Percentiles rank a stretch among this genome's conserved stretches.
phyloP scores from a whole-genome alignment of 2,797 vertebrate genomes.

The Ispidina picta region DNA sequence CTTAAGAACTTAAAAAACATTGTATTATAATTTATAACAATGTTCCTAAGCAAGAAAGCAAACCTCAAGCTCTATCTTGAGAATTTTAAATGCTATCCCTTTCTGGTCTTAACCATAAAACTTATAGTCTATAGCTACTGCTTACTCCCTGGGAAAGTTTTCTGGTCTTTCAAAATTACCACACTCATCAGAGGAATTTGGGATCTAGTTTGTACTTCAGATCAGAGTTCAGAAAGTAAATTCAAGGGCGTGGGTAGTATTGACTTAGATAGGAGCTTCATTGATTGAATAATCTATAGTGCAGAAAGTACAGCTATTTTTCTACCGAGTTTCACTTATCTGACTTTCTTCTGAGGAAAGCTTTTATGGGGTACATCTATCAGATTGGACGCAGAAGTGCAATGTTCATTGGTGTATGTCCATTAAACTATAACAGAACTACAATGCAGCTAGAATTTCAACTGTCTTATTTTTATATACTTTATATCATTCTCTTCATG shows the following conservation, averaged over 20 bases:
- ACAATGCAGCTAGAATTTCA: no score
- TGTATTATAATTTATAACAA: background rate
- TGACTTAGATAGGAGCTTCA: constrained; percentile 54
- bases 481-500: no score
- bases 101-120: background rate
- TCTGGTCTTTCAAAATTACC: background rate
- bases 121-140: background rate
- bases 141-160: background rate
- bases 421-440: constrained; percentile 37
- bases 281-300: constrained; percentile 67
- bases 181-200: background rate
- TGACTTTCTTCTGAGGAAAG: constrained; percentile 54
- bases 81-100: background rate
- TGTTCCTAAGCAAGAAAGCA: background rate
- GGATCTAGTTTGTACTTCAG: background rate
- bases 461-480: no score
- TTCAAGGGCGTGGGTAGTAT: constrained; percentile 29
- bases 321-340: constrained; percentile 57
- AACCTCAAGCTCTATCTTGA: background rate
- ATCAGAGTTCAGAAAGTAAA: constrained; percentile 35
- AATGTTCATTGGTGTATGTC: constrained; percentile 1
- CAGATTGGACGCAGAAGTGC: constrained; percentile 38
- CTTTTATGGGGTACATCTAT: constrained; percentile 62
- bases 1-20: background rate
- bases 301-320: constrained; percentile 59